Evolutionary conservation across 1,140 invertebrate genomes (phyloP).

Genomic region (Melanaphis sacchari): DNA sequence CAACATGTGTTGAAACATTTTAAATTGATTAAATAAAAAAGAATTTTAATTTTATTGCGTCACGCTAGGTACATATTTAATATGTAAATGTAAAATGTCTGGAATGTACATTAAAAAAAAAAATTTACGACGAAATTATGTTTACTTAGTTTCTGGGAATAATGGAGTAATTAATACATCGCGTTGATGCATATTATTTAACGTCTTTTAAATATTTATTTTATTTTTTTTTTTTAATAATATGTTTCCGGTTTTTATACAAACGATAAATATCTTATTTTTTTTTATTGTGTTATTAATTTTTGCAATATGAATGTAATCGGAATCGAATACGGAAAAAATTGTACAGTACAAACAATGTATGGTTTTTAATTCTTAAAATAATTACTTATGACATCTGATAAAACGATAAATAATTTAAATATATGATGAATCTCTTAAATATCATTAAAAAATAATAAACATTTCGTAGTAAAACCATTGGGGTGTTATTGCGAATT

Average conservation of each 20-base stretch:
- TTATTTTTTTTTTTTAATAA: no score
- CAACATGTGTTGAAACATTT: no score
- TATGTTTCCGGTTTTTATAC: conserved; percentile 3
- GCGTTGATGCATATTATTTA: background rate
- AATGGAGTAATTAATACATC: background rate
- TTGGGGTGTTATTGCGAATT: background rate
- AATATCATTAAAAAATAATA: background rate
- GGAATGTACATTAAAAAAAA: background rate
- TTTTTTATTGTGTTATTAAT: background rate
- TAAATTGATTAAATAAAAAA: no score
- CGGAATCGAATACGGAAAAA: background rate
- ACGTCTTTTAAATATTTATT: background rate
- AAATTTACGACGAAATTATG: background rate
- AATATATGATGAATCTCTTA: background rate
- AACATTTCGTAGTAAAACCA: background rate
- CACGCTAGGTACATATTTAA: background rate
- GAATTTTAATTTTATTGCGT: background rate
- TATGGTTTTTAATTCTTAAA: background rate
- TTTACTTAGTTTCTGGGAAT: background rate
- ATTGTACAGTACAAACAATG: background rate
- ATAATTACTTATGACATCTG: background rate
- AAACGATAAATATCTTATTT: background rate
- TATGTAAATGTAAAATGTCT: background rate
- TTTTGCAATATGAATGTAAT: background rate
- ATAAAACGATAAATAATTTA: background rate